phyloP scores from a whole-genome alignment of 1,140 invertebrate species.

The Bicyclus anynana region DNA sequence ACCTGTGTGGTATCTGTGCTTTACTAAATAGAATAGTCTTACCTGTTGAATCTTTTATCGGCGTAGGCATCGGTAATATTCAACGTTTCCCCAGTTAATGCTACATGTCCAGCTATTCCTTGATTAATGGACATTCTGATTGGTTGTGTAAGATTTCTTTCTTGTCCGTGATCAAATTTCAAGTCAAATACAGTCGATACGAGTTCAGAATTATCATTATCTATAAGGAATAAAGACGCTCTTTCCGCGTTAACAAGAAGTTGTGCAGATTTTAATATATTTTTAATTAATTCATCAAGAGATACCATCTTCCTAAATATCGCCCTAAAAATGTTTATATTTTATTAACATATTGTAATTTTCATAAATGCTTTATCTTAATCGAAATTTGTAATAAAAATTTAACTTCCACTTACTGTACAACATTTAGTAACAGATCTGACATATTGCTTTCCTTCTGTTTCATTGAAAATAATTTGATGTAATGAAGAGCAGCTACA shows the following conservation, averaged over 20 bases:
- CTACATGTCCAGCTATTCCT: constrained; percentile 83
- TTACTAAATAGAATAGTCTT: too few relatives aligned
- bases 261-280: constrained; percentile 90
- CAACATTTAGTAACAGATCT: constrained; percentile 50
- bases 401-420: constrained; percentile 38
- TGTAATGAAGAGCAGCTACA: constrained; percentile 40
- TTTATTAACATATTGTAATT: too few relatives aligned
- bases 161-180: constrained; percentile 52
- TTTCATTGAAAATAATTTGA: constrained; percentile 41
- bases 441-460: constrained; percentile 47
- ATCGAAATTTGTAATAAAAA: too few relatives aligned
- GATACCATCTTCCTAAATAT: constrained; percentile 91
- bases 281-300: constrained; percentile 89
- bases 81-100: constrained; percentile 85
- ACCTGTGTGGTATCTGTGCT: too few relatives aligned
- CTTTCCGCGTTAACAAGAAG: constrained; percentile 88
- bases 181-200: constrained; percentile 91
- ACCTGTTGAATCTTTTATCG: constrained; percentile 87
- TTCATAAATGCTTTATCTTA: too few relatives aligned
- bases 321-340: constrained; percentile 63
- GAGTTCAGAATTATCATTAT: constrained; percentile 84
- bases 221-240: constrained; percentile 87
- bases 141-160: constrained; percentile 57
- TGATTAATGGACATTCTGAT: constrained; percentile 78
- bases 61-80: constrained; percentile 89